Evolutionary conservation across 2,113 vertebrate genomes (phyloP), one percentile per base, ranked within the genome.

Genomic region (Lagopus muta): DNA sequence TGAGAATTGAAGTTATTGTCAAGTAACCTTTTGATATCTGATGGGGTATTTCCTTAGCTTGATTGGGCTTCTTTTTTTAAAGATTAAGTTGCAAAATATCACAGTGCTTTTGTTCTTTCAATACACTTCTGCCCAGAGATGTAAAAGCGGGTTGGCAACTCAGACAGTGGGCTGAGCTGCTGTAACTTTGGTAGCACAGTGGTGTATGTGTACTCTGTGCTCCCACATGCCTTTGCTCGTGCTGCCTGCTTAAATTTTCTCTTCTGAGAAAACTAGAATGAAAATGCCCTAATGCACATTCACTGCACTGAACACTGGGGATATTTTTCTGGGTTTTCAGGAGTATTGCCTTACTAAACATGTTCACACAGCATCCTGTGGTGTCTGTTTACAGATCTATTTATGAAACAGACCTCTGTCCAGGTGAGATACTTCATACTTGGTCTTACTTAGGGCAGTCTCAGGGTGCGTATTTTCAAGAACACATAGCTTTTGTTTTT

Each of bases 11-110:
- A 93, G 85, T 94, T 96, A 90, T 93, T 94, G 81, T 95, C 93
- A 88, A 94, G 85, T 94, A 96, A 97, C 93, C 92, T 96, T 96
- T 95, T 92, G 93, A 92, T 97, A 93, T 71, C 82, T 94, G 89
- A 43, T 91, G 67, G 76, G 76, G 19, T 92, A 82, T 75, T 88
- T 92, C 91, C 72, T 50, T 77, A 75, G 43, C 40, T 54, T 82
- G 47, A 57, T 11, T 40, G 0, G 18, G 8, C 55, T 92, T 77
- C 42, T 85, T 67, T 91, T 89, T 88, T 67, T 50, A 83, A 86
- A 81, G 52, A 90, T 28, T 5, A 83, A 86, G 65, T 67, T 61
- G 13, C 52, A 78, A 86, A 84, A 38, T 45, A 48, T 8, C 4
- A 2, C 55, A 57, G 19, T 54, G 30, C 69, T 91, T 88, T 93